A percentile compares a stretch with the other conserved stretches of the same genome.
Evolutionary conservation across 2,888 invertebrate genomes (phyloP).

Genomic region (Agriopis marginaria): DNA sequence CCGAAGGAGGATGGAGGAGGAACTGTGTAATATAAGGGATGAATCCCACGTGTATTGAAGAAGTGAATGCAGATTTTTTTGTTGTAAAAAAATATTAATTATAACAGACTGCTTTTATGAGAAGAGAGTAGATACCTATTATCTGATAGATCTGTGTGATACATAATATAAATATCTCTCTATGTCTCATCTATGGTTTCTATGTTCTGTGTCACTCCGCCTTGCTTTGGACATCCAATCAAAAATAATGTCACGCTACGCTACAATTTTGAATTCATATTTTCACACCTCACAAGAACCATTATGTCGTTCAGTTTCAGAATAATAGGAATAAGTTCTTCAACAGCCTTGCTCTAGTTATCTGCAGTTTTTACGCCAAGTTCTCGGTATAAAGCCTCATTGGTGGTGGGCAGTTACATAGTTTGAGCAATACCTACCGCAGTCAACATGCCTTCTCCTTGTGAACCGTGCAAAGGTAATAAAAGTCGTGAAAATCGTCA

Average conservation of each 20-base stretch:
- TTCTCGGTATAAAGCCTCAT: conserved; percentile 66
- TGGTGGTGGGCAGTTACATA: conserved; percentile 5
- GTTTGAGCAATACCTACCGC: conserved; percentile 14
- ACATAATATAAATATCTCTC: too few species aligned
- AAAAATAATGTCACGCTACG: too few species aligned
- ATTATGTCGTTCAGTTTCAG: conserved; percentile 41
- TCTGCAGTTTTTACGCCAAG: conserved; percentile 62
- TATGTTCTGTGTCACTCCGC: not conserved
- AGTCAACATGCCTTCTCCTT: conserved; percentile 81
- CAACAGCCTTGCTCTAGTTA: conserved; percentile 71
- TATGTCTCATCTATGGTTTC: too few species aligned
- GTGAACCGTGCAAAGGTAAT: conserved; percentile 87
- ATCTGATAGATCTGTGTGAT: too few species aligned
- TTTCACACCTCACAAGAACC: conserved; percentile 23
- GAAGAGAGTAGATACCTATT: too few species aligned
- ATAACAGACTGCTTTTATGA: too few species aligned
- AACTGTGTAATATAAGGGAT: too few species aligned
- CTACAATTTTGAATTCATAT: conserved; percentile 4
- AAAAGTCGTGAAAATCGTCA: not conserved
- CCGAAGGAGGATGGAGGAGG: too few species aligned
- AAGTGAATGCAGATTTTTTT: too few species aligned
- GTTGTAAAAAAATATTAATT: too few species aligned
- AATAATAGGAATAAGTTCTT: conserved; percentile 58
- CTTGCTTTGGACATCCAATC: not conserved
- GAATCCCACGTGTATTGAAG: too few species aligned